Base-by-base conservation (phyloP, 1,140 invertebrate species). In the Diabrotica virgifera region DNA sequence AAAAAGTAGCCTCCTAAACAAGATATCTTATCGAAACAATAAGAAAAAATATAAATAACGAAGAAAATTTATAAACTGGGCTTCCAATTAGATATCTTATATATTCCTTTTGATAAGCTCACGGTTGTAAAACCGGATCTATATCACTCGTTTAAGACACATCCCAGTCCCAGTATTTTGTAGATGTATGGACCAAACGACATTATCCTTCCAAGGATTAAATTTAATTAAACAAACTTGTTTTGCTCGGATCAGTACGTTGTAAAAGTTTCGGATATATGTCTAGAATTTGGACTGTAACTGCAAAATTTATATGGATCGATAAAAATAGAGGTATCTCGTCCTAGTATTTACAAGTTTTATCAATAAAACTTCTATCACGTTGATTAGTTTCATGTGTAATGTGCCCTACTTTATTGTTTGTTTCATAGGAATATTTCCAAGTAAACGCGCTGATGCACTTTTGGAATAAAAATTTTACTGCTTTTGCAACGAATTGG, bases 151-250 rank as follows among this genome's bases (percentile, higher is more conserved):
- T 24, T 24, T 24, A 24, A 24, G 24, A 4, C 24, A 24, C 24
- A 24, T 24, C 24, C 4, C 24, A 24, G 24, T 24, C 24, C 4
- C 24, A 24, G 24, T 24, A 24, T 24, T 24, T 24, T 24, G 24
- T 24, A 24, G 24, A 46, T 46, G 8, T 46, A 46, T 46, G 40
- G 40, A 46, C 40, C 40, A 46, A 46, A 46, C 40, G 5, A 46
- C 40, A 8, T n/a, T 46, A n/a, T 46, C 8, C 5, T 8, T 46
- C 40, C 8, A 46, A 46, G 40, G 40, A 46, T 46, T 46, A 46
- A 8, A 46, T 46, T 57, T 57, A 57, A 57, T 37, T 57, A 57
- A 57, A 36, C 13, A 6, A 55, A 57, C 55, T 57, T 57, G 55
- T 37, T 57, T 37, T 55, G 5, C 52, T 13, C 9, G 10, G 52